Base-by-base conservation (phyloP, 1,140 invertebrate genomes). In the Meteorus sp. region DNA sequence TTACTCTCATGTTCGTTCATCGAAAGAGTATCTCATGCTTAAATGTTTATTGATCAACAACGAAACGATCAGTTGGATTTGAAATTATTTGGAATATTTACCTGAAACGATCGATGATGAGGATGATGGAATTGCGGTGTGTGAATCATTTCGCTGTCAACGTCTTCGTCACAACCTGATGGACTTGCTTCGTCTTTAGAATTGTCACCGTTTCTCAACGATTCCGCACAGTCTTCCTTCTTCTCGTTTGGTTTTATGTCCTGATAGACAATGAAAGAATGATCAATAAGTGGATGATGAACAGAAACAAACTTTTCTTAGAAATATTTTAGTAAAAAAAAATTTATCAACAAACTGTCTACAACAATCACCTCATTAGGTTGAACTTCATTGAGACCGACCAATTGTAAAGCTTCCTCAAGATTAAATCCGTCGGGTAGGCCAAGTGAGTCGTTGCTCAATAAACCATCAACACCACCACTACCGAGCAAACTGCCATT, bases 381-480 rank as follows among this genome's bases (percentile, higher is more conserved):
- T 43, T 79, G 73, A 65, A 80, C 83, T 74, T 88, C 87, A 72
- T 89, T 85, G 69, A 90, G 83, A 51, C 86, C 87, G 35, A 89
- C 86, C 17, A 89, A 83, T 68, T 88, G 85, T 6, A 90, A 81
- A 27, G 88, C 88, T 69, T 89, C 88, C 66, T 89, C 88, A 33
- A 90, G 82, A 63, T 88, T 84, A 70, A 88, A 86, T 71, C 86
- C 86, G 71, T 84, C 81, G 71, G 81, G 73, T 55, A 81, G 55
- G 35, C 72, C 74, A 1, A 80, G 60, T 3, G 75, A 72, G 39
- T 80, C 76, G 70, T 75, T 77, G 65, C 68, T 69, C 1, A 80
- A 69, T 13, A 80, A 68, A 7, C 72, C 73, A 51, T 79, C 76
- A 51, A 79, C 71, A 31, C 61, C 63, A 35, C 67, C 60, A 35